These are phyloP conservation scores for Sepiola atlantica DNA, from an alignment of 2,888 invertebrate genomes.

Conservation along the genomic window DNA sequence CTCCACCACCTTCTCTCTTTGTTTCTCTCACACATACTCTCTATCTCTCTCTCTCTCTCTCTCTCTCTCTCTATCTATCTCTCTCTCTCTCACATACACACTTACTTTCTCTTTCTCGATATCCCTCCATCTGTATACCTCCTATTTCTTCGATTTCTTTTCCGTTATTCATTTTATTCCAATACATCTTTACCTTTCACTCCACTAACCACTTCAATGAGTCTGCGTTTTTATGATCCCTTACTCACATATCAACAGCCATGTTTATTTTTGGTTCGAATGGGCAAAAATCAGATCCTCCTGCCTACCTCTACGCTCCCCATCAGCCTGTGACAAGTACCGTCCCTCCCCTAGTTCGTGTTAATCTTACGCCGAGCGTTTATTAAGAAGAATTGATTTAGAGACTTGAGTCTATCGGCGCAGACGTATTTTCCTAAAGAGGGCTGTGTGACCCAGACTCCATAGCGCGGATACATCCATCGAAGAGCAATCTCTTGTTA, in stretches of 20 bases:
- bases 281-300: too few relatives aligned
- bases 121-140: not conserved
- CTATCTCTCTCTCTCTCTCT: not conserved
- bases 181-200: not conserved
- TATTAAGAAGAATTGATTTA: not conserved
- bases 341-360: not conserved
- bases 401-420: not conserved
- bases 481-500: not conserved
- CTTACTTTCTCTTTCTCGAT: not conserved
- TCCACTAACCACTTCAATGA: not conserved
- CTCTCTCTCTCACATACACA: too few relatives aligned
- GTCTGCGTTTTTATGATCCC: not conserved
- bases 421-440: constrained; percentile 10
- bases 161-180: too few relatives aligned
- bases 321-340: not conserved
- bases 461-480: not conserved
- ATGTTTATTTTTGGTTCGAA: not conserved
- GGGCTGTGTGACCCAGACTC: not conserved
- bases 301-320: not conserved
- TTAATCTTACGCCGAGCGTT: not conserved
- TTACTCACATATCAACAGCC: not conserved
- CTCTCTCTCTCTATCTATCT: not conserved
- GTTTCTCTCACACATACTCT: not conserved
- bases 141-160: too few relatives aligned
- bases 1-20: not conserved